Evolutionary conservation across 2,113 vertebrate species (phyloP).

Genomic region (Corythoichthys haematopterus): DNA sequence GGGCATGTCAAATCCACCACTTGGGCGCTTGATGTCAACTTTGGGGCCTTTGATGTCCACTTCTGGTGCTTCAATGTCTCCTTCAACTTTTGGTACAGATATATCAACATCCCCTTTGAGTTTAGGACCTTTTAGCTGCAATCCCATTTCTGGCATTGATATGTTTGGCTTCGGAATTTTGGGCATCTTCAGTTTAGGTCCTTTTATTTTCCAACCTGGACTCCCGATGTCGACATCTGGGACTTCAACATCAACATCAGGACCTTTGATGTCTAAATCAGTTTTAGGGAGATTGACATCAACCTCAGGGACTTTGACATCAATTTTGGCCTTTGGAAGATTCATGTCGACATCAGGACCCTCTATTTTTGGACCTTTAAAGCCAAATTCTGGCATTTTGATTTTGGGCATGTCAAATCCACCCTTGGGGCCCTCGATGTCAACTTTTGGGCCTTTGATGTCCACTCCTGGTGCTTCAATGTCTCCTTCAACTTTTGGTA

Average conservation of each 20-base stretch:
- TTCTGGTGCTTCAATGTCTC: conserved; percentile 6
- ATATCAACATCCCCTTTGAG: not conserved
- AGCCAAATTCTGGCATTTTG: conserved; percentile 3
- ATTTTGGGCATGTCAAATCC: conserved; percentile 6
- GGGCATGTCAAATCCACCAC: conserved; percentile 10
- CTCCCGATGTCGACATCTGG: not conserved
- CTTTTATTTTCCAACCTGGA: not conserved
- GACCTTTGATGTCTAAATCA: conserved; percentile 3
- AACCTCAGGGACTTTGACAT: not conserved
- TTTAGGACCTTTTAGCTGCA: not conserved
- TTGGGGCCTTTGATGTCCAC: not conserved
- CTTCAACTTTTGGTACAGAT: conserved; percentile 1
- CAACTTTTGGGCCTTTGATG: too few species aligned
- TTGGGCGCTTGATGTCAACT: not conserved
- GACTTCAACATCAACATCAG: conserved; percentile 13
- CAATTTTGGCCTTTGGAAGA: not conserved
- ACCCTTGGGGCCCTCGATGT: not conserved
- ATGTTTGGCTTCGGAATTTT: too few species aligned
- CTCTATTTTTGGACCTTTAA: conserved; percentile 7
- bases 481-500: too few species aligned
- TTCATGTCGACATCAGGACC: too few species aligned
- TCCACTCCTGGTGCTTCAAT: too few species aligned
- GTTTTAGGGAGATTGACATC: not conserved
- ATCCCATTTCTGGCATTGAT: not conserved
- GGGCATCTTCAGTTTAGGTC: not conserved